phyloP scores from a whole-genome alignment of 2,888 invertebrate species.

The Lissocephala sabroskyi region DNA sequence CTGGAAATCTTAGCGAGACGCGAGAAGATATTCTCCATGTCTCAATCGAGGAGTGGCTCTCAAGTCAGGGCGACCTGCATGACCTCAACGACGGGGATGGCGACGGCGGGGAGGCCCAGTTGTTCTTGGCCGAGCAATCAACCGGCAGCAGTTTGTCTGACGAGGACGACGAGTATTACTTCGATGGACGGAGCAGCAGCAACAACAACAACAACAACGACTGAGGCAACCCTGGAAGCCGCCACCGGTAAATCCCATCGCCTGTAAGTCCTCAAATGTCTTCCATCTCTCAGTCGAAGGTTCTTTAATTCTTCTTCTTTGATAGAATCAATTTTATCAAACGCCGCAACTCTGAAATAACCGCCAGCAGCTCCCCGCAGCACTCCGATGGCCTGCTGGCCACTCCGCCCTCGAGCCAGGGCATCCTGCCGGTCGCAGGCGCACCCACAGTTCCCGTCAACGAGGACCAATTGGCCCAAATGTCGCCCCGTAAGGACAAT shows the following conservation, averaged over 20 bases:
- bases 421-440: slow-evolving; percentile 45
- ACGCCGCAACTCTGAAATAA: slow-evolving; percentile 70
- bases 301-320: not conserved
- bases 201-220: slow-evolving; percentile 33
- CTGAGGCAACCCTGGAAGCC: slow-evolving; percentile 43
- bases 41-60: slow-evolving; percentile 73
- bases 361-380: slow-evolving; percentile 60
- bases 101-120: slow-evolving; percentile 38
- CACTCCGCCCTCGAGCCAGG: slow-evolving; percentile 57
- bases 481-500: slow-evolving; percentile 72
- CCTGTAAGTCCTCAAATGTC: slow-evolving; percentile 65
- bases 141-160: slow-evolving; percentile 58
- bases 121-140: slow-evolving; percentile 47
- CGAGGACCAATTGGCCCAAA: slow-evolving; percentile 50
- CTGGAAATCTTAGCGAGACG: slow-evolving; percentile 78
- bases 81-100: slow-evolving; percentile 37
- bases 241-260: slow-evolving; percentile 72
- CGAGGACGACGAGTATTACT: slow-evolving; percentile 72
- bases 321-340: slow-evolving; percentile 71
- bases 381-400: slow-evolving; percentile 70
- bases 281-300: too few relatives aligned
- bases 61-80: slow-evolving; percentile 68
- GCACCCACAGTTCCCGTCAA: slow-evolving; percentile 9
- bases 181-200: slow-evolving; percentile 66
- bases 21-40: slow-evolving; percentile 73